phyloP scores from a whole-genome alignment of 2,888 invertebrate genomes.

The Chironomus tentans region DNA sequence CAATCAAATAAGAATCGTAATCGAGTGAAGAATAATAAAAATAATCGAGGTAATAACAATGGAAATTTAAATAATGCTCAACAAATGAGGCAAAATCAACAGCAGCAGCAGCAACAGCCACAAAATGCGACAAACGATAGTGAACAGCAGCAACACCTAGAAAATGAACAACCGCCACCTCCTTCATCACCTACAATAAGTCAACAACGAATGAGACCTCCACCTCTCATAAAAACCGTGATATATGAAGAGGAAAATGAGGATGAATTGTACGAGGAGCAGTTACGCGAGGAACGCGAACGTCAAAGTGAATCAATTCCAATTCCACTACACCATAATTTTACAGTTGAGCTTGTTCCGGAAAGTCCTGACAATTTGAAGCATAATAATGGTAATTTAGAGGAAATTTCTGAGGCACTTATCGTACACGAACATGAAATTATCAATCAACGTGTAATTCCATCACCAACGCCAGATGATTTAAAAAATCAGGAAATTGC shows the following conservation, averaged over 20 bases:
- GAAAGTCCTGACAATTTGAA: slow-evolving; percentile 11
- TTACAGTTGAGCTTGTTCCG: slow-evolving; percentile 3
- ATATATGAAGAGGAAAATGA: slow-evolving; percentile 21
- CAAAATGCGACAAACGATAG: neutral
- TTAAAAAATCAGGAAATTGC: slow-evolving; percentile 11
- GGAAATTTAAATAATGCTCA: slow-evolving; percentile 1
- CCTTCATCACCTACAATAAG: too few species aligned
- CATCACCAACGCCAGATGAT: slow-evolving; percentile 2
- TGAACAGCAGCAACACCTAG: neutral
- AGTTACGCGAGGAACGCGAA: slow-evolving; percentile 15
- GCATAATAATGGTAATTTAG: neutral
- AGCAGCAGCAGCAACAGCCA: neutral
- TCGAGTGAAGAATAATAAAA: slow-evolving; percentile 11
- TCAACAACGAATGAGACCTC: slow-evolving; percentile 1
- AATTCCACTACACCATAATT: neutral
- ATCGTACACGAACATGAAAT: neutral
- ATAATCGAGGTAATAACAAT: slow-evolving; percentile 6
- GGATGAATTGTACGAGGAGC: slow-evolving; percentile 12
- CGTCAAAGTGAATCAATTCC: neutral
- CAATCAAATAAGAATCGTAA: slow-evolving; percentile 11
- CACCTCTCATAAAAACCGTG: slow-evolving; percentile 13
- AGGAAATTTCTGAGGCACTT: slow-evolving; percentile 16
- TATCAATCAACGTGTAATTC: neutral
- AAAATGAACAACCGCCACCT: neutral
- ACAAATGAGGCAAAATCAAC: neutral